phyloP scores from a whole-genome alignment of 2,113 vertebrate species.

The Gopherus evgoodei region DNA sequence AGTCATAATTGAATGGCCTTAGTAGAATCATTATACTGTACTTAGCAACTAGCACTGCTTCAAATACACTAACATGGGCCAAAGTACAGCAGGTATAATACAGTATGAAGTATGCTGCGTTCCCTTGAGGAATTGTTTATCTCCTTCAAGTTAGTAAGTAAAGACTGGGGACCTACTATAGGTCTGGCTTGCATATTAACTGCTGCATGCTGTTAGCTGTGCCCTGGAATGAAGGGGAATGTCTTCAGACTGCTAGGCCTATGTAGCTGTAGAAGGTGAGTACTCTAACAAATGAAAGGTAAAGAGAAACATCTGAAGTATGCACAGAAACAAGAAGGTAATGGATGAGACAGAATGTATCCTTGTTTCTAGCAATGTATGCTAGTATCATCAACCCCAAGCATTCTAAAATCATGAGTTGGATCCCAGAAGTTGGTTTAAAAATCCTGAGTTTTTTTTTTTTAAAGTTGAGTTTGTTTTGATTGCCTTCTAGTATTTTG shows the following conservation, averaged over 20 bases:
- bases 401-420: background rate
- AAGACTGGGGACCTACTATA: background rate
- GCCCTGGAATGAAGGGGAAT: background rate
- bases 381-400: background rate
- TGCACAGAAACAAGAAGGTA: background rate
- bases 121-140: constrained; percentile 26
- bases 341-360: background rate
- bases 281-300: background rate
- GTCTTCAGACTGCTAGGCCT: background rate
- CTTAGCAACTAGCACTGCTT: constrained; percentile 61
- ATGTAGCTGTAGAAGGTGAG: background rate
- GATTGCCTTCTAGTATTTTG: background rate
- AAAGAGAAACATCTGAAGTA: background rate
- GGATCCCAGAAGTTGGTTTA: background rate
- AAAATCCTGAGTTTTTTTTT: background rate
- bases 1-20: constrained; percentile 51
- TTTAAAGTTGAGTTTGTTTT: background rate
- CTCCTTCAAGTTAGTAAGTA: background rate
- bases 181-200: constrained; percentile 36
- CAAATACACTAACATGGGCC: constrained; percentile 17
- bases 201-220: background rate
- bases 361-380: background rate
- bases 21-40: constrained; percentile 51
- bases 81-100: background rate
- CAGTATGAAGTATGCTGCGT: background rate